Base-by-base conservation (phyloP, 2,888 invertebrate species). In the Mesorhabditis spiculigera region DNA sequence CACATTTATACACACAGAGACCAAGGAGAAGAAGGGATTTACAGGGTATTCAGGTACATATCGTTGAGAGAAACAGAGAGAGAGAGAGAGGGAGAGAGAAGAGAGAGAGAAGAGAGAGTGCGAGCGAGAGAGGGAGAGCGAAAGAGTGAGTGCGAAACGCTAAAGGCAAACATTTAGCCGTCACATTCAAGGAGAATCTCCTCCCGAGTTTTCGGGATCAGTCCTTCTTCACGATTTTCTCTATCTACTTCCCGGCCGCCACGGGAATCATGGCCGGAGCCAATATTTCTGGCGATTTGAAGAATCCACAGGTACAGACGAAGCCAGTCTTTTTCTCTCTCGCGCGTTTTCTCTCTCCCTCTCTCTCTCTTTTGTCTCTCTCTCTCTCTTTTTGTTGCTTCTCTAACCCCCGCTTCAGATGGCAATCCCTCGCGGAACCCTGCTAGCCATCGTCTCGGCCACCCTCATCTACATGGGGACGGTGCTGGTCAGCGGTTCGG, bases 251-350 rank as follows among this genome's bases (percentile, higher is more conserved):
- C 84, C 96, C 96, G 0, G 94, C 95, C 4, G 95, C 95, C 4
- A 95, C 95, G 8, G 96, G 96, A 10, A 93, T 94, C 70, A 93
- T 94, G 86, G 94, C 94, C 0, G 94, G 94, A 3, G 95, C 95
- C 1, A 95, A 95, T 86, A 95, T 95, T 79, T 95, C 95, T 8
- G 95, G 95, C 4, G 95, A 96, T 88, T 88, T 96, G 4, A 93
- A 93, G 89, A 95, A 73, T 13, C 72, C 72, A 6, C 69, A 70
- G 63, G 70, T 67, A 64, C n/a, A 6, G 16, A n/a, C 13, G 10
- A 28, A 28, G 28, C 28, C 63, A 13, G 8, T 16, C 41, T 13
- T 4, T 13, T 4, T 5, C 4, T 3, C 13, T 13, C 13, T 13
- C 13, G 1, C 28, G n/a, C 63, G 6, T 3, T 28, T 3, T 28